Conservation (phyloP, 2,888 invertebrate species). For the Scaeva pyrastri region DNA sequence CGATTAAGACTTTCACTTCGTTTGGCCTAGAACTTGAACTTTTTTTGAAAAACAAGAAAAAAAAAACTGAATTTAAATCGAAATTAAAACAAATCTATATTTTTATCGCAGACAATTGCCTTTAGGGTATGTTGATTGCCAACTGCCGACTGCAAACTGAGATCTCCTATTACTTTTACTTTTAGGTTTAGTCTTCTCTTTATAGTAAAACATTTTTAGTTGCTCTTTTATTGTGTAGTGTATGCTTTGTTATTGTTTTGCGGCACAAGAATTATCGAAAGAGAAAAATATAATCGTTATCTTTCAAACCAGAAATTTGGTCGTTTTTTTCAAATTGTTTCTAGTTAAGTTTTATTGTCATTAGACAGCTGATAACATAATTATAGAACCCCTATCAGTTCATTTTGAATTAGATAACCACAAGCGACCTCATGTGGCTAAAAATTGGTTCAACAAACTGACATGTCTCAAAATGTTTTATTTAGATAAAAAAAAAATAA, state of each 20-base stretch:
- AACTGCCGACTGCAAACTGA: conserved; percentile 41
- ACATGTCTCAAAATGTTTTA: not conserved
- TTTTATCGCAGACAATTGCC: conserved; percentile 27
- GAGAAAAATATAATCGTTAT: conserved; percentile 16
- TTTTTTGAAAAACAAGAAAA: not conserved
- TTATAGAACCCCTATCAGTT: not conserved
- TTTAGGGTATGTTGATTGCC: conserved; percentile 46
- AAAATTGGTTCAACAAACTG: not conserved
- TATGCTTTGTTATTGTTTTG: not conserved
- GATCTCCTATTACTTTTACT: conserved; percentile 52
- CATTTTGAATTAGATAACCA: not conserved
- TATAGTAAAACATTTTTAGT: conserved; percentile 38
- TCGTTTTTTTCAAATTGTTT: not conserved
- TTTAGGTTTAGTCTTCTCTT: conserved; percentile 31
- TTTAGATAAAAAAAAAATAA: not conserved
- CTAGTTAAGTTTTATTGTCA: conserved; percentile 25
- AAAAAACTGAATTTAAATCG: conserved; percentile 3
- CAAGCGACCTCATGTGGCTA: conserved; percentile 10
- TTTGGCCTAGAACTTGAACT: conserved; percentile 3
- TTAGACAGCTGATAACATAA: conserved; percentile 18
- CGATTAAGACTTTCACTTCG: conserved; percentile 9
- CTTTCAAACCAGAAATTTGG: not conserved
- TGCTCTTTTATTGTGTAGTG: conserved; percentile 44
- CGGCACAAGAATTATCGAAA: not conserved
- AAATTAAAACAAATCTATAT: conserved; percentile 18